These are phyloP conservation scores for Thalassoma bifasciatum DNA, from an alignment of 2,113 vertebrate species.

Conservation along the genomic window DNA sequence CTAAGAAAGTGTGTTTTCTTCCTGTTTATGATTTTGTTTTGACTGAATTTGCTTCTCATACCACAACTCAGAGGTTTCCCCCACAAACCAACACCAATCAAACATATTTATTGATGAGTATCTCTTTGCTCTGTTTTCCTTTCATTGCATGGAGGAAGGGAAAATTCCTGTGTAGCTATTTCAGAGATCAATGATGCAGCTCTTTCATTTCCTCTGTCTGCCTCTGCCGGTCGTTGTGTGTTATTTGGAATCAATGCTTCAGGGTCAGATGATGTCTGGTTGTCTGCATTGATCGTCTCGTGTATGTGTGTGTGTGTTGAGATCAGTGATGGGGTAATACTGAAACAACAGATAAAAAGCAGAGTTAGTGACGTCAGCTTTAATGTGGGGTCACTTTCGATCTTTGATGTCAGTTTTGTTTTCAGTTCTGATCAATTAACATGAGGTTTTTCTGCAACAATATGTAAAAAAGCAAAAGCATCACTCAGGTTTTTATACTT, in stretches of 20 bases:
- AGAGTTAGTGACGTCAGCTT: neutral
- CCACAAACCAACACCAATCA: neutral
- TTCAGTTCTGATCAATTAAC: too few species aligned
- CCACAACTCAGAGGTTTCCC: neutral
- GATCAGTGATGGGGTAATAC: constrained; percentile 16
- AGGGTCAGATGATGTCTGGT: constrained; percentile 56
- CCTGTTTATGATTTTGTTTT: too few species aligned
- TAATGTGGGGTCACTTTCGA: neutral
- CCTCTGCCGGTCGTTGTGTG: neutral
- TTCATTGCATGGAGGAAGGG: neutral
- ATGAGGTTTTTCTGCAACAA: too few species aligned
- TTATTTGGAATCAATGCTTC: constrained; percentile 49
- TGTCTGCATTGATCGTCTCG: constrained; percentile 26
- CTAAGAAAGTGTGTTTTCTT: too few species aligned
- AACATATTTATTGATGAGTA: neutral
- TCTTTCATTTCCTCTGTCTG: constrained; percentile 60
- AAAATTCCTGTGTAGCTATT: constrained; percentile 8
- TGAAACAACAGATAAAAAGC: neutral
- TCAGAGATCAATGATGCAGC: constrained; percentile 49
- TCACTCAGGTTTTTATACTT: neutral
- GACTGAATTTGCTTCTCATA: neutral
- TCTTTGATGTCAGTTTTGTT: neutral
- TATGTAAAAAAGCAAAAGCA: too few species aligned
- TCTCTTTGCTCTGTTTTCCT: neutral
- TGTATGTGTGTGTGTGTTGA: constrained; percentile 29